Conservation (phyloP, 2,113 vertebrate genomes). For the Anser brachyrhynchus region DNA sequence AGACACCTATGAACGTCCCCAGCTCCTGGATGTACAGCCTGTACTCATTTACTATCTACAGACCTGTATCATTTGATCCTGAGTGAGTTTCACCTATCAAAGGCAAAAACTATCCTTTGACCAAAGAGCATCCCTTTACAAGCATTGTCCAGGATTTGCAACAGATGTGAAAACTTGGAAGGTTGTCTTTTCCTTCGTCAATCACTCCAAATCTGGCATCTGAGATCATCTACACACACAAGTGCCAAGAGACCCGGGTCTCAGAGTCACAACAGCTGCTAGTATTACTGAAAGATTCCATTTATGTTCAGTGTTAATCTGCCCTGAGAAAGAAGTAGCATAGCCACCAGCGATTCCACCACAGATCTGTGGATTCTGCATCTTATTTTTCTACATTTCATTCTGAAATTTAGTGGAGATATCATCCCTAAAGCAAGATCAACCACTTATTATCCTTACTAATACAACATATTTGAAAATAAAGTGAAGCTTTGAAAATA, state of each 20-base stretch:
- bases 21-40: not conserved
- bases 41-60: not conserved
- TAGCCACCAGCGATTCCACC: not conserved
- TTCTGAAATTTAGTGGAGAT: not conserved
- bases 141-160: not conserved
- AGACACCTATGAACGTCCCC: not conserved
- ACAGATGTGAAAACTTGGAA: not conserved
- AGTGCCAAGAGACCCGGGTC: not conserved
- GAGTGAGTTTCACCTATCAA: not conserved
- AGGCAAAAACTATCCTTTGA: not conserved
- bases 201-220: not conserved
- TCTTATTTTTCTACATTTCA: not conserved
- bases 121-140: not conserved
- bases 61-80: not conserved
- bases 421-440: not conserved
- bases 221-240: not conserved
- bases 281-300: not conserved
- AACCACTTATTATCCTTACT: not conserved
- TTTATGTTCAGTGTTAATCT: not conserved
- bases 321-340: not conserved
- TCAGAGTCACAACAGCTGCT: not conserved
- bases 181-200: not conserved
- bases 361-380: not conserved
- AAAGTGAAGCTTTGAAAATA: not conserved
- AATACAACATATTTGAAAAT: not conserved